Evolutionary conservation across 92 coral and sea anemone species (phyloP).

Genomic region (Epizoanthus scotinus): DNA sequence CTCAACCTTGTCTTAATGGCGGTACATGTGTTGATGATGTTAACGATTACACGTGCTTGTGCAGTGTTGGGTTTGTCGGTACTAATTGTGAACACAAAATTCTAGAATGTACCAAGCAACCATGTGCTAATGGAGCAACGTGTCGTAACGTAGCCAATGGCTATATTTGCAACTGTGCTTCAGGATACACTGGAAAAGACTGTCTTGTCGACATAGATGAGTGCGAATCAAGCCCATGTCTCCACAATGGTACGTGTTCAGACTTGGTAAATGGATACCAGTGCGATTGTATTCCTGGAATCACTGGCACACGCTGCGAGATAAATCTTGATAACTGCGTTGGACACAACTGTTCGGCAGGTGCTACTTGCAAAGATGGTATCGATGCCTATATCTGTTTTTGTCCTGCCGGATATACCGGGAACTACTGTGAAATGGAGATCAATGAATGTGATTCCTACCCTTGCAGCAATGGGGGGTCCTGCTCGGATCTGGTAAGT

Average conservation of each 20-base stretch:
- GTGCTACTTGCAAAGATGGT: constrained; percentile 46
- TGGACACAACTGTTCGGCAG: constrained; percentile 23
- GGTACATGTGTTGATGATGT: constrained; percentile 46
- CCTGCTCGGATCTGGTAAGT: constrained; percentile 46
- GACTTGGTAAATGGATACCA: constrained; percentile 42
- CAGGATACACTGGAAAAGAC: constrained; percentile 51
- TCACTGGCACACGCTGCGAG: constrained; percentile 43
- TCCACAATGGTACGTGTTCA: constrained; percentile 42
- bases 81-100: constrained; percentile 33
- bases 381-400: constrained; percentile 34
- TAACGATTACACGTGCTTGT: constrained; percentile 38
- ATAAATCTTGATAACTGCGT: constrained; percentile 48
- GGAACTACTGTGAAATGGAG: constrained; percentile 40
- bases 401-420: constrained; percentile 38
- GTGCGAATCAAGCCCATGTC: constrained; percentile 43
- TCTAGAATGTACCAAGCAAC: constrained; percentile 37
- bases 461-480: constrained; percentile 52
- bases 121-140: constrained; percentile 49
- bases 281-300: constrained; percentile 50
- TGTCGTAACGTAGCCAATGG: constrained; percentile 29
- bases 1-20: constrained; percentile 37
- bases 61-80: constrained; percentile 44
- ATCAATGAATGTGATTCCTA: constrained; percentile 47
- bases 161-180: constrained; percentile 38
- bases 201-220: constrained; percentile 50